These are phyloP conservation scores for Clusia tigrina DNA, from an alignment of 2,888 invertebrate species.

Conservation along the genomic window DNA sequence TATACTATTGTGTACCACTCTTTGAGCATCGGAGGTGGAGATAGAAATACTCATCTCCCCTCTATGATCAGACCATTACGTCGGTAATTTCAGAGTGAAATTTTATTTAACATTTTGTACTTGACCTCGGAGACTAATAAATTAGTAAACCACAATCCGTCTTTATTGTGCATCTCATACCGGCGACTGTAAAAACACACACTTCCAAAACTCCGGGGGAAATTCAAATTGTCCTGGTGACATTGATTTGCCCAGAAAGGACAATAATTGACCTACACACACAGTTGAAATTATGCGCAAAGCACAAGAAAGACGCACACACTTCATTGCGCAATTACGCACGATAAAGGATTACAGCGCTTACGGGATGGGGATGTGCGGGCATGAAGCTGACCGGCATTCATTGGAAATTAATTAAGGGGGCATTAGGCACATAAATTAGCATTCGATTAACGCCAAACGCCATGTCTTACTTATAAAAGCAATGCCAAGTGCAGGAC, in stretches of 20 bases:
- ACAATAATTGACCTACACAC: neutral
- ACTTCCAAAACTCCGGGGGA: neutral
- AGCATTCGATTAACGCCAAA: conserved; percentile 14
- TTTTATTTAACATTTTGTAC: too few relatives aligned
- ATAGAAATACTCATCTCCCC: too few relatives aligned
- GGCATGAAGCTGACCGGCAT: neutral
- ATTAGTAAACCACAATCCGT: conserved; percentile 13
- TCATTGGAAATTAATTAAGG: conserved; percentile 21
- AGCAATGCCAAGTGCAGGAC: conserved; percentile 13
- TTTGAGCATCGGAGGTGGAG: too few relatives aligned
- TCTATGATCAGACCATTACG: too few relatives aligned
- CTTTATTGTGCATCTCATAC: too few relatives aligned
- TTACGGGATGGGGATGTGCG: neutral
- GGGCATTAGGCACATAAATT: conserved; percentile 18
- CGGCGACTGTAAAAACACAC: too few relatives aligned
- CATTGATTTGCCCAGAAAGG: conserved; percentile 2
- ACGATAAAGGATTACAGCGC: neutral
- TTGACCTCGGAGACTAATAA: neutral
- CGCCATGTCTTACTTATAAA: conserved; percentile 20
- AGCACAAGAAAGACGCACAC: neutral
- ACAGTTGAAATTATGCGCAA: conserved; percentile 6
- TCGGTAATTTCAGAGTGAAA: too few relatives aligned
- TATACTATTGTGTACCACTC: too few relatives aligned
- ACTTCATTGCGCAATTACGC: neutral
- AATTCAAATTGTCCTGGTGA: conserved; percentile 1